phyloP scores from a whole-genome alignment of 1,140 invertebrate species.

The Drosophila ohnishii region DNA sequence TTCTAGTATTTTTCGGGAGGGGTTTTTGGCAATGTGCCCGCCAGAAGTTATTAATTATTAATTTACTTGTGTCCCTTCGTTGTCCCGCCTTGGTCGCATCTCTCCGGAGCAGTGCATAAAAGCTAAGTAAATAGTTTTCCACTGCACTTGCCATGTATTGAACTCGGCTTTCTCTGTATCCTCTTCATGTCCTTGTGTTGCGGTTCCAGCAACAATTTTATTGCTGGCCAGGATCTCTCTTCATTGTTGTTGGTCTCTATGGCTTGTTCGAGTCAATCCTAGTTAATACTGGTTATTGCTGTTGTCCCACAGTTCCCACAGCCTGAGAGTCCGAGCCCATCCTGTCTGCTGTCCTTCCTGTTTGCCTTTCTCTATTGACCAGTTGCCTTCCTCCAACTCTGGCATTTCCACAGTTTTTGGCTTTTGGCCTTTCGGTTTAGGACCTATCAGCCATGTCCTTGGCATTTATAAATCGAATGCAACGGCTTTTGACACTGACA shows the following conservation, averaged over 20 bases:
- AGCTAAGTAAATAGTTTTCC: conserved; percentile 40
- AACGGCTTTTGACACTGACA: conserved; percentile 16
- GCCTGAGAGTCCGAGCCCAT: background rate
- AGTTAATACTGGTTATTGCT: conserved; percentile 52
- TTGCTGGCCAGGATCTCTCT: conserved; percentile 20
- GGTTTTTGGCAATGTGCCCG: conserved; percentile 32
- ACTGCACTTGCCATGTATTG: conserved; percentile 23
- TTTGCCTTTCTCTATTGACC: conserved; percentile 18
- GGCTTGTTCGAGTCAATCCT: conserved; percentile 42
- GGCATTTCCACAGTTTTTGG: conserved; percentile 60
- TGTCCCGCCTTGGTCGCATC: conserved; percentile 1
- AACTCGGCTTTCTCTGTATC: conserved; percentile 10
- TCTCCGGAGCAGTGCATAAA: conserved; percentile 25
- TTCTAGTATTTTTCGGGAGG: background rate
- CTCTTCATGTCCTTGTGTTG: conserved; percentile 22
- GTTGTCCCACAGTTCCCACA: conserved; percentile 20
- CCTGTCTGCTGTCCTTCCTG: conserved; percentile 22
- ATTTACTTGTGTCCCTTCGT: conserved; percentile 53
- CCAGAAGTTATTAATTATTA: conserved; percentile 70
- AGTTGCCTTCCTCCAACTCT: conserved; percentile 62
- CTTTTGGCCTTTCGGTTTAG: conserved; percentile 34
- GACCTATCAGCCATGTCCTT: conserved; percentile 46
- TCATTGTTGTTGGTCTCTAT: conserved; percentile 23
- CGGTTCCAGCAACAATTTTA: conserved; percentile 49
- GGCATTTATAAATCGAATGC: conserved; percentile 51